Conservation (phyloP, 2,888 invertebrate species). For the Blastobasis adustella region DNA sequence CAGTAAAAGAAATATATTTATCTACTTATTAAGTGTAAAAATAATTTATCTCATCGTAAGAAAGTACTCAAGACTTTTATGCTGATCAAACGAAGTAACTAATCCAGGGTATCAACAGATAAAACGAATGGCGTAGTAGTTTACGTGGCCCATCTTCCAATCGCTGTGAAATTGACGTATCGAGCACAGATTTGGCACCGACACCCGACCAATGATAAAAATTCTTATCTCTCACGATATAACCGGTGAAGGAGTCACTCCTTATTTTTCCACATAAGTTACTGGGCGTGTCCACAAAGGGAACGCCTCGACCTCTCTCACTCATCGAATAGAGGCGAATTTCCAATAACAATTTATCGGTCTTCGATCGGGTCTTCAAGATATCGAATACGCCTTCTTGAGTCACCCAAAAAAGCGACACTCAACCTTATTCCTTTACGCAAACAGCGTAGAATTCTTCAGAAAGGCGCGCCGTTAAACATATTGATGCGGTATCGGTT, state of each 20-base stretch:
- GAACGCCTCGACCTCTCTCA: slow-evolving; percentile 60
- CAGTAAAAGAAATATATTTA: no score
- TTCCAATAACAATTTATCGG: slow-evolving; percentile 66
- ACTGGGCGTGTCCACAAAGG: slow-evolving; percentile 59
- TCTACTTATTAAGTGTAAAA: no score
- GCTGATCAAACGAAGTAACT: no score
- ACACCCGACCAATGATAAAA: slow-evolving; percentile 4
- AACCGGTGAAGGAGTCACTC: slow-evolving; percentile 43
- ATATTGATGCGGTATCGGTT: slow-evolving; percentile 74
- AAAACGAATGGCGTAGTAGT: no score
- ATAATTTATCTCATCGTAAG: no score
- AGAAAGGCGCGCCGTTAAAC: slow-evolving; percentile 46
- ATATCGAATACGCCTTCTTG: slow-evolving; percentile 73
- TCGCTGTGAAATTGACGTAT: no score
- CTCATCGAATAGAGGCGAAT: slow-evolving; percentile 61
- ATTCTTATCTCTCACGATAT: slow-evolving; percentile 4
- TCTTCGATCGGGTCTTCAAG: slow-evolving; percentile 71
- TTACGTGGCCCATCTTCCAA: no score
- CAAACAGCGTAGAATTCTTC: slow-evolving; percentile 34
- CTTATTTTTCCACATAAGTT: slow-evolving; percentile 60
- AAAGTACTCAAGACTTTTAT: no score
- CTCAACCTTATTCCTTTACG: slow-evolving; percentile 33
- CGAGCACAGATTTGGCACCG: not conserved
- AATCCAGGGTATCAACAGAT: no score
- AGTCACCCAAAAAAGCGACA: slow-evolving; percentile 29